phyloP scores from a whole-genome alignment of 2,113 vertebrate species.

The Otus sunia region DNA sequence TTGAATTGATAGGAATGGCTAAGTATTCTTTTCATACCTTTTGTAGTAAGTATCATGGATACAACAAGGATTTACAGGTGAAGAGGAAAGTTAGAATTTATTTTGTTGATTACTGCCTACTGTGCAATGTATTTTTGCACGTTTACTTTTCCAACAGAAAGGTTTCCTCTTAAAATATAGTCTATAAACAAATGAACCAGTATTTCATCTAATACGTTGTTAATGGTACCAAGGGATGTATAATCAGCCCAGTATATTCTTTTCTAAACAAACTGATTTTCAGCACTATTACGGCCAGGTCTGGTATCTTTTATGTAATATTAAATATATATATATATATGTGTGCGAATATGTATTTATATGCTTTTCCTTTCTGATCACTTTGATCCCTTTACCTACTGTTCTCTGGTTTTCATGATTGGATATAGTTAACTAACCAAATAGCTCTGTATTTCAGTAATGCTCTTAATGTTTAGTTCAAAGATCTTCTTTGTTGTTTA shows the following conservation, averaged over 20 bases:
- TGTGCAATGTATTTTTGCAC: background rate
- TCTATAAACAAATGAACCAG: background rate
- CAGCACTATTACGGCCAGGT: background rate
- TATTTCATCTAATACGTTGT: conserved; percentile 11
- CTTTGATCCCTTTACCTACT: background rate
- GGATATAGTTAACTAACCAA: conserved; percentile 27
- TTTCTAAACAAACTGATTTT: conserved; percentile 58
- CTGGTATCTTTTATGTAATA: conserved; percentile 4
- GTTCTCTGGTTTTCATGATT: background rate
- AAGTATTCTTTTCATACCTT: background rate
- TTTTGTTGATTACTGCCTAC: background rate
- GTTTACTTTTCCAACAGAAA: background rate
- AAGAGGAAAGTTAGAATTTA: background rate
- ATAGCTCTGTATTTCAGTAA: conserved; percentile 21
- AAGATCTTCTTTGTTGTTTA: background rate
- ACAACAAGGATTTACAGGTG: background rate
- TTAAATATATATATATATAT: background rate
- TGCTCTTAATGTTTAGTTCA: background rate
- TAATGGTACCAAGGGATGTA: conserved; percentile 3
- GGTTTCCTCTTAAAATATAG: background rate
- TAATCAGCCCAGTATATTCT: conserved; percentile 9
- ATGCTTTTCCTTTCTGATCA: background rate
- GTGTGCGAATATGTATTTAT: background rate
- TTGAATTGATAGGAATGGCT: background rate
- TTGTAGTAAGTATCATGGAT: background rate